Evolutionary conservation across 92 coral and sea anemone genomes (phyloP).

Genomic region (Siderastrea radians): DNA sequence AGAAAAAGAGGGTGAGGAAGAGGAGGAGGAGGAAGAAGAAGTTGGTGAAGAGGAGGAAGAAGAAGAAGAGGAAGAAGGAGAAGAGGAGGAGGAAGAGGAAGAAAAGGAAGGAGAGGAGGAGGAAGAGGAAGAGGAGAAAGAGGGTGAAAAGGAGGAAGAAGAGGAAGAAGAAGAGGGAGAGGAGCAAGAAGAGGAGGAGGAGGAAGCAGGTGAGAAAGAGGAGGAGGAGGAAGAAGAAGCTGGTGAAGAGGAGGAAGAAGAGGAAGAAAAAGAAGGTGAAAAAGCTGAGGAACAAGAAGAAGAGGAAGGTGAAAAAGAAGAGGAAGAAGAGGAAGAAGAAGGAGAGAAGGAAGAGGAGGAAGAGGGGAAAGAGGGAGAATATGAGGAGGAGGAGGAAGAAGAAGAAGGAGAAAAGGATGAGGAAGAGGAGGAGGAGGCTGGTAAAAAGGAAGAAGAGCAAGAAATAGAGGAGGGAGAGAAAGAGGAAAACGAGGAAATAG

Average conservation of each 20-base stretch:
- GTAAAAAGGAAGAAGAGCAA: slow-evolving; percentile 15
- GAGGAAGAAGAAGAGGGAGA: slow-evolving; percentile 40
- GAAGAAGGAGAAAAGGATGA: slow-evolving; percentile 22
- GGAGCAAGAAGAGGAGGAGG: slow-evolving; percentile 30
- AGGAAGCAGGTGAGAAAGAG: slow-evolving; percentile 19
- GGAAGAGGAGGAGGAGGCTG: slow-evolving; percentile 25
- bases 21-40: slow-evolving; percentile 10
- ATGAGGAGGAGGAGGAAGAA: slow-evolving; percentile 13
- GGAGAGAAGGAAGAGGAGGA: slow-evolving; percentile 23
- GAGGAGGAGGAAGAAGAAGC: slow-evolving; percentile 30
- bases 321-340: slow-evolving; percentile 29
- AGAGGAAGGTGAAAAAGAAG: slow-evolving; percentile 34
- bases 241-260: slow-evolving; percentile 14
- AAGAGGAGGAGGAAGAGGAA: slow-evolving; percentile 29
- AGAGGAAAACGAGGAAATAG: slow-evolving; percentile 32
- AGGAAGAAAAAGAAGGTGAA: slow-evolving; percentile 17
- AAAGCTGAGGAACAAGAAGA: slow-evolving; percentile 8
- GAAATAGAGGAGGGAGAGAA: slow-evolving; percentile 27
- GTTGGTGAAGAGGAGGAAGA: slow-evolving; percentile 23
- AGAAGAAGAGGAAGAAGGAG: slow-evolving; percentile 29
- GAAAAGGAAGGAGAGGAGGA: slow-evolving; percentile 33
- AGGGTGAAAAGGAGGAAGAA: slow-evolving; percentile 24
- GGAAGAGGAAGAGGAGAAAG: slow-evolving; percentile 11
- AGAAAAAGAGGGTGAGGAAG: slow-evolving; percentile 11
- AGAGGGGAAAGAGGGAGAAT: slow-evolving; percentile 21